Evolutionary conservation across 2,113 vertebrate genomes (phyloP).

Genomic region (Genyomyrus donnyi): DNA sequence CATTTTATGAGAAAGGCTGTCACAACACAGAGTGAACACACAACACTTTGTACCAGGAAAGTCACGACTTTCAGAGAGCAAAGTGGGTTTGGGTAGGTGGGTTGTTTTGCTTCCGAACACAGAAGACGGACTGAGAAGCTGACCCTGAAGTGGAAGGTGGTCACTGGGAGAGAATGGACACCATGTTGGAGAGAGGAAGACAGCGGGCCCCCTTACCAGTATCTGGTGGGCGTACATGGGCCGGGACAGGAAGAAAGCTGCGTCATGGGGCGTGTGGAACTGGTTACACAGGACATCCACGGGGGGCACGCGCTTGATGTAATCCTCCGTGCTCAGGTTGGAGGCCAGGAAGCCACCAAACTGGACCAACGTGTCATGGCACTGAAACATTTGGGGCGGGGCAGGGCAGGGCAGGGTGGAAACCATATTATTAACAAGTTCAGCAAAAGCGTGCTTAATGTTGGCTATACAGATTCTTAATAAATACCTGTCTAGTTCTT

Average conservation of each 20-base stretch:
- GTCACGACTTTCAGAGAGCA: slow-evolving; percentile 22
- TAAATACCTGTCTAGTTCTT: neutral
- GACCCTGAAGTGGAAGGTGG: slow-evolving; percentile 16
- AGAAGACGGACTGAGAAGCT: neutral
- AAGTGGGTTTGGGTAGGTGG: slow-evolving; percentile 21
- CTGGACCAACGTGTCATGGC: slow-evolving; percentile 94
- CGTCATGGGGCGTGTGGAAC: slow-evolving; percentile 94
- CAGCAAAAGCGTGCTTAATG: neutral
- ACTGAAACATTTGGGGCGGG: slow-evolving; percentile 55
- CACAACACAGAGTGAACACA: neutral
- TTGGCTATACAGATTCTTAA: neutral
- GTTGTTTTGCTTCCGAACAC: slow-evolving; percentile 15
- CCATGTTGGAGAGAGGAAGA: slow-evolving; percentile 20
- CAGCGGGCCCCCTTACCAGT: slow-evolving; percentile 64
- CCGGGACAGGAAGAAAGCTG: slow-evolving; percentile 92
- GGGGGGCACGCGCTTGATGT: slow-evolving; percentile 93
- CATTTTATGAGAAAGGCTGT: neutral
- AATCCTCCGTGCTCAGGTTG: slow-evolving; percentile 97
- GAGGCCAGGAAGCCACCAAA: slow-evolving; percentile 97
- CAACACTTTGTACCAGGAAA: neutral
- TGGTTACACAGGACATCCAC: slow-evolving; percentile 94
- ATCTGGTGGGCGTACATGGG: slow-evolving; percentile 99
- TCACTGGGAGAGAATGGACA: slow-evolving; percentile 10
- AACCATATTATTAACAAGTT: neutral
- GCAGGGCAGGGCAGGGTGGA: neutral